A percentile compares a stretch with the other conserved stretches of the same genome.
Conservation (phyloP, 2,113 vertebrate genomes). For the Upupa epops region DNA sequence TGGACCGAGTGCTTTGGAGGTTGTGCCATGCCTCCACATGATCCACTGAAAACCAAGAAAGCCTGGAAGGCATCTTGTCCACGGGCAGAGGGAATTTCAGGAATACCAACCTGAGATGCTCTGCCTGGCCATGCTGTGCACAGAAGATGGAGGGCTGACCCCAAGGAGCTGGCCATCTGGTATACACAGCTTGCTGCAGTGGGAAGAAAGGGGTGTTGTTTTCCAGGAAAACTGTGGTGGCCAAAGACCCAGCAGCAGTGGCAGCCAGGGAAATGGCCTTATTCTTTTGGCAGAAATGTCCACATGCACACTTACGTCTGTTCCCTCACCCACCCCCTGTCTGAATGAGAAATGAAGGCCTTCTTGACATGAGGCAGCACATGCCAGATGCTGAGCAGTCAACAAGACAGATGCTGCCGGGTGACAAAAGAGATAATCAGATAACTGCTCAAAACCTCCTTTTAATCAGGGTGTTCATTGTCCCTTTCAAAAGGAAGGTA, state of each 20-base stretch:
- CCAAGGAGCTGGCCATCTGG: background rate
- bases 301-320: background rate
- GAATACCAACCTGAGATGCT: background rate
- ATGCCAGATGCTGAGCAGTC: conserved; percentile 16
- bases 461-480: conserved; percentile 60
- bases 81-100: background rate
- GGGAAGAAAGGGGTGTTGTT: background rate
- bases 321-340: background rate
- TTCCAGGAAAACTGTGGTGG: background rate
- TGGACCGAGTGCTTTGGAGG: background rate
- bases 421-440: conserved; percentile 59
- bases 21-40: fast-evolving
- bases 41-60: background rate
- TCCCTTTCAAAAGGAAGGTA: conserved; percentile 36
- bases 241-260: background rate
- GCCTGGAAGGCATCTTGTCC: background rate
- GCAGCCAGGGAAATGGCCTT: background rate
- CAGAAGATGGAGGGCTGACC: background rate
- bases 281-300: conserved; percentile 10
- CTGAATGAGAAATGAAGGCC: conserved; percentile 56
- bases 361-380: conserved; percentile 16
- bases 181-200: fast-evolving
- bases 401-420: conserved; percentile 38
- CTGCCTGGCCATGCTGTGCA: fast-evolving
- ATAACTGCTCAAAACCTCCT: conserved; percentile 50